A percentile compares a stretch with the other conserved stretches of the same genome.
phyloP scores from a whole-genome alignment of 2,113 vertebrate genomes.

The Hirundichthys speculiger region DNA sequence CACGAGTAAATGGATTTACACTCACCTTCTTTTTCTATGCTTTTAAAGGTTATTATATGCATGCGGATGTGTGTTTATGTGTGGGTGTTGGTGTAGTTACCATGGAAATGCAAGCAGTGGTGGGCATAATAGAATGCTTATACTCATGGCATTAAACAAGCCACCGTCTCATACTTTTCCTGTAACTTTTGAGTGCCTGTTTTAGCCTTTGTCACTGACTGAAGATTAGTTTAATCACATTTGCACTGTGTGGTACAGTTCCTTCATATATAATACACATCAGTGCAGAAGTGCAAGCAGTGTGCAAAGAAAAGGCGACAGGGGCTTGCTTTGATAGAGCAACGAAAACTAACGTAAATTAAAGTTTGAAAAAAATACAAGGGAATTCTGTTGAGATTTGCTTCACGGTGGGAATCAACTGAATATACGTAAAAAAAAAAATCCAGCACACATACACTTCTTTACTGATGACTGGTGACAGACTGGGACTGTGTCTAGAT shows the following conservation, averaged over 20 bases:
- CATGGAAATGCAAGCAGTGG: slow-evolving; percentile 58
- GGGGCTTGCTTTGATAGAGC: too few relatives aligned
- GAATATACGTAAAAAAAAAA: too few relatives aligned
- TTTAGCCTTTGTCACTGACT: slow-evolving; percentile 18
- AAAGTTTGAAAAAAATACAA: too few relatives aligned
- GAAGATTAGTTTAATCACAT: slow-evolving; percentile 24
- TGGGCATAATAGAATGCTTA: slow-evolving; percentile 47
- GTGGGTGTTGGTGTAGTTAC: slow-evolving; percentile 44
- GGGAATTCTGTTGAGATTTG: too few relatives aligned
- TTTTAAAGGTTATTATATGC: slow-evolving; percentile 20
- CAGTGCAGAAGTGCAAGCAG: background rate
- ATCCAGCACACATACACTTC: too few relatives aligned
- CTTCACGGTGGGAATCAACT: too few relatives aligned
- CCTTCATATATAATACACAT: background rate
- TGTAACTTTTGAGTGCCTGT: slow-evolving; percentile 40
- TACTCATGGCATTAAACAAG: slow-evolving; percentile 5
- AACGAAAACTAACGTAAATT: too few relatives aligned
- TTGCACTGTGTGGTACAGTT: slow-evolving; percentile 4
- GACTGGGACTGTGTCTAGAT: too few relatives aligned
- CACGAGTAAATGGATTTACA: slow-evolving; percentile 47
- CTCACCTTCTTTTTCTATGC: slow-evolving; percentile 34
- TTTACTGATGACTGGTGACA: too few relatives aligned
- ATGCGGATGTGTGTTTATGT: slow-evolving; percentile 9
- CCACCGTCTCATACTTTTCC: slow-evolving; percentile 7
- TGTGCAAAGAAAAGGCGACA: too few relatives aligned